These are phyloP conservation scores for Drosophila kepulauana DNA, from an alignment of 1,140 invertebrate species.

Conservation along the genomic window DNA sequence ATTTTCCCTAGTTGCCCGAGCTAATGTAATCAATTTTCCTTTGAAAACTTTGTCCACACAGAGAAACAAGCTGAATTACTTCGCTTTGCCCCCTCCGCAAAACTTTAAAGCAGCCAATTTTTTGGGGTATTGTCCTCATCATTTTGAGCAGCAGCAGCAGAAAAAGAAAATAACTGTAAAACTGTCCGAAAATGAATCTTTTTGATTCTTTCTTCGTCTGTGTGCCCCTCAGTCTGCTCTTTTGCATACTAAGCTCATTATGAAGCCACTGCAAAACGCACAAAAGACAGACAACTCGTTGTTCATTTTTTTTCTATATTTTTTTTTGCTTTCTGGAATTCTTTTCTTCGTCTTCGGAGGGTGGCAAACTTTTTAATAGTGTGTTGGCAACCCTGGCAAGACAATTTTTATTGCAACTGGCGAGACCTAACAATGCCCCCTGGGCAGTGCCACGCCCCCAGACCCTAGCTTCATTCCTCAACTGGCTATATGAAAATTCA, in stretches of 20 bases:
- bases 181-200: constrained; percentile 73
- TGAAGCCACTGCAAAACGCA: constrained; percentile 40
- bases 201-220: constrained; percentile 59
- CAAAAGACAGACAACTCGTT: constrained; percentile 54
- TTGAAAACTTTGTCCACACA: constrained; percentile 65
- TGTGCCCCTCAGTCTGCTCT: neutral
- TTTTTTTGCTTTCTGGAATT: constrained; percentile 21
- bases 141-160: neutral
- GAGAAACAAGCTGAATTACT: constrained; percentile 33
- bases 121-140: constrained; percentile 27
- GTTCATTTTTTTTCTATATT: constrained; percentile 25
- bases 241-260: constrained; percentile 83
- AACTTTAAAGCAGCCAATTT: constrained; percentile 53
- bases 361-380: constrained; percentile 75
- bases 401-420: constrained; percentile 75
- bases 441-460: constrained; percentile 54
- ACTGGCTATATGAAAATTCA: constrained; percentile 69
- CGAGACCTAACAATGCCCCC: constrained; percentile 69
- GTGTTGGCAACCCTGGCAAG: constrained; percentile 24
- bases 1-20: neutral
- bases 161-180: constrained; percentile 50
- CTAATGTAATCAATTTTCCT: constrained; percentile 77
- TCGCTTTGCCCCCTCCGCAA: neutral
- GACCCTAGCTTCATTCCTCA: neutral
- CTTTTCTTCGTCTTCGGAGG: constrained; percentile 28